A percentile compares a stretch with the other conserved stretches of the same genome.
phyloP scores from a whole-genome alignment of 1,140 invertebrate genomes.

The Limonius californicus region DNA sequence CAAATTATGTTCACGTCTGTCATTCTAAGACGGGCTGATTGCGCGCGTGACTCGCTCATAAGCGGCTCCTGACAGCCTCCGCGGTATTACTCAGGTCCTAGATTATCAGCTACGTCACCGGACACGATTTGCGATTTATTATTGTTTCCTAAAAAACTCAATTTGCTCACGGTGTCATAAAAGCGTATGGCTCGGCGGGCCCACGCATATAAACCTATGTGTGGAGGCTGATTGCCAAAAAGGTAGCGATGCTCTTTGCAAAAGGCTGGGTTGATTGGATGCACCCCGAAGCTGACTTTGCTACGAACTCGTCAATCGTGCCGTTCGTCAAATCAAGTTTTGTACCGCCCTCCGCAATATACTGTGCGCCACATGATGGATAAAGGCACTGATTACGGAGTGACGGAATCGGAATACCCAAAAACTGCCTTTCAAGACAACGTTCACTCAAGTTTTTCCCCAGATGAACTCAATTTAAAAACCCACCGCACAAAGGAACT shows the following conservation, averaged over 20 bases:
- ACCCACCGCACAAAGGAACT: too few species aligned
- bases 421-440: neutral
- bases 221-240: conserved; percentile 26
- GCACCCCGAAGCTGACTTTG: conserved; percentile 7
- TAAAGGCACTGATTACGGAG: conserved; percentile 3
- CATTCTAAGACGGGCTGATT: conserved; percentile 39
- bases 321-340: conserved; percentile 12
- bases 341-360: conserved; percentile 1
- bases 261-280: conserved; percentile 20
- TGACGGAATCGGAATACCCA: conserved; percentile 1
- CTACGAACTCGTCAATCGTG: conserved; percentile 12
- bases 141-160: conserved; percentile 39
- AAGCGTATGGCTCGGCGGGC: neutral
- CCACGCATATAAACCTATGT: neutral
- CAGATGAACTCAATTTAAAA: too few species aligned
- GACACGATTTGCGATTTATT: conserved; percentile 40
- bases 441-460: too few species aligned
- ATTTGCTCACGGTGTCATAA: conserved; percentile 28
- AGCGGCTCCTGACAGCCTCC: conserved; percentile 7
- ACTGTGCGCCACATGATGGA: neutral
- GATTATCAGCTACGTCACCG: conserved; percentile 25
- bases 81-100: neutral
- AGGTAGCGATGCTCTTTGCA: conserved; percentile 26
- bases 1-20: conserved; percentile 48
- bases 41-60: conserved; percentile 36